Evolutionary conservation across 2,888 invertebrate genomes (phyloP).

Genomic region (Drosophila kokeensis): DNA sequence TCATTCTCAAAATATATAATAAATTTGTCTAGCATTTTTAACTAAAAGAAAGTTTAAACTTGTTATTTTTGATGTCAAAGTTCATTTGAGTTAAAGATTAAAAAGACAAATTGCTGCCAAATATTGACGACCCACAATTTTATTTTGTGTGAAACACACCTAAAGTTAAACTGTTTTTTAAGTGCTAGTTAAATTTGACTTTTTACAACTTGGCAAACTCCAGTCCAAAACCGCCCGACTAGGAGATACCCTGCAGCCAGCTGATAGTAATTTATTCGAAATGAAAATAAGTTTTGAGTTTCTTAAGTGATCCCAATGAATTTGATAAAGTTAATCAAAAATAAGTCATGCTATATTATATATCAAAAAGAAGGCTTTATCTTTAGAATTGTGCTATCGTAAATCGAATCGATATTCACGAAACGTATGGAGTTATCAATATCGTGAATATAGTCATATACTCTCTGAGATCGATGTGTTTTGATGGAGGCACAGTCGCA

Average conservation of each 20-base stretch:
- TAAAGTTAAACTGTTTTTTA: background rate
- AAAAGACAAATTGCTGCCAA: background rate
- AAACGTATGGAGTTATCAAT: too few species aligned
- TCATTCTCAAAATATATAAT: background rate
- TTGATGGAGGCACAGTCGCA: too few species aligned
- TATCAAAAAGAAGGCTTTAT: background rate
- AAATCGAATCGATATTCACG: too few species aligned
- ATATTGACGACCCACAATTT: background rate
- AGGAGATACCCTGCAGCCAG: background rate
- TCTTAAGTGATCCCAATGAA: background rate
- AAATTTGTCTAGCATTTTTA: background rate
- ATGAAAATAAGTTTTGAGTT: background rate
- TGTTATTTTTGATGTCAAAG: background rate
- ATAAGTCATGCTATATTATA: background rate
- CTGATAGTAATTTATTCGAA: background rate
- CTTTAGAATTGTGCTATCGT: background rate
- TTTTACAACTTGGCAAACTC: background rate
- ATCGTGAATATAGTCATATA: too few species aligned
- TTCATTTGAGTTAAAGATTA: background rate
- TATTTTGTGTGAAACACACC: background rate
- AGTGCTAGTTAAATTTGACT: background rate
- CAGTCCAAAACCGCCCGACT: background rate
- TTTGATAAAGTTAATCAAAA: background rate
- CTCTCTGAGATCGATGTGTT: background rate
- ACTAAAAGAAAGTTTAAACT: background rate